Evolutionary conservation across 2,888 invertebrate genomes (phyloP), one percentile per base, ranked within the genome.

Genomic region (Chrysomela aeneicollis): DNA sequence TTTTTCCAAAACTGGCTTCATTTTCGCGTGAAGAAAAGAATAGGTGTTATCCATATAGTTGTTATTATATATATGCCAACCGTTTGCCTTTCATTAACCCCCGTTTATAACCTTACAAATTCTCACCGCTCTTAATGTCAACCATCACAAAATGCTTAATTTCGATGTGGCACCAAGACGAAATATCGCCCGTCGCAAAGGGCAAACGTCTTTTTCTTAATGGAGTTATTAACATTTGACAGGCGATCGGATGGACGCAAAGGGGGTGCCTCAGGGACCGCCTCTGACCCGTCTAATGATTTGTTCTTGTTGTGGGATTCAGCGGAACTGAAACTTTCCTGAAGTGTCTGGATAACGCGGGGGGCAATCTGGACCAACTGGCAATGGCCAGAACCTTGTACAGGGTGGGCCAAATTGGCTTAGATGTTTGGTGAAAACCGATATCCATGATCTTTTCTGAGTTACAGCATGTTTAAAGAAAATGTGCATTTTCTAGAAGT

Each of bases 71-170:
- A n/a, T n/a, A n/a, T n/a, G n/a, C 66, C 66, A 71, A 70, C 67
- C 70, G 62, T 63, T 67, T 70, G 64, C 60, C 66, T 66, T 62
- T 64, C 68, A 64, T 71, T 70, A 71, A 59, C 52, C 66, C 69
- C 67, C 67, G 72, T 71, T 71, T 71, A 72, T 72, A 69, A 61
- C 66, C 64, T 62, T 64, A 69, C 70, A 68, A 71, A 72, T 72
- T 73, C n/a, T 64, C 61, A 57, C 63, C 66, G 67, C 66, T 72
- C 71, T 65, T 72, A 72, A 72, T 70, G 73, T 46, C 61, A 55
- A 59, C 66, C 70, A 70, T 73, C 71, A 72, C 70, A 69, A 61
- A 67, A 64, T 69, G 69, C 69, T 73, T 69, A 72, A 65, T 71
- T 70, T 72, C 71, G 70, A 73, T 67, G 68, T 59, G 37, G 50